These are phyloP conservation scores for Ariopsis seemanni DNA, from an alignment of 2,113 vertebrate genomes.

Conservation along the genomic window DNA sequence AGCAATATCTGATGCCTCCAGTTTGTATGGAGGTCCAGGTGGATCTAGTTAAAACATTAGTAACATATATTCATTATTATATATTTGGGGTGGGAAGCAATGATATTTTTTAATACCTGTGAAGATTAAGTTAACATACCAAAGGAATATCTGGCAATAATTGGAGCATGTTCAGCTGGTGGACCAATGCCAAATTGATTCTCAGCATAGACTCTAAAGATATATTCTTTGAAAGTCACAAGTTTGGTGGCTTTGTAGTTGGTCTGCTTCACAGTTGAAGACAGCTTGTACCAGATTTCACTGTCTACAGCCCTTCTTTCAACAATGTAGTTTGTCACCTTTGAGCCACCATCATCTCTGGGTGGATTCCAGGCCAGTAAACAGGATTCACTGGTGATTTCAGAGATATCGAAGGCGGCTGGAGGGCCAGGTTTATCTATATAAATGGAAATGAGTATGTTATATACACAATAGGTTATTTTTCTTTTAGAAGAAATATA, in stretches of 20 bases:
- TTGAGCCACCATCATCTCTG: slow-evolving; percentile 93
- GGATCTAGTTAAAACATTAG: slow-evolving; percentile 75
- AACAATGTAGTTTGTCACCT: slow-evolving; percentile 92
- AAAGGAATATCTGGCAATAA: slow-evolving; percentile 90
- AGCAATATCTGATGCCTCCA: slow-evolving; percentile 85
- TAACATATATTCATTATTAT: slow-evolving; percentile 1
- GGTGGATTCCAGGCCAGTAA: slow-evolving; percentile 97
- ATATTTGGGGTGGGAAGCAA: background rate
- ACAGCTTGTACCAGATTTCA: slow-evolving; percentile 93
- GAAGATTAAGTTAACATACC: slow-evolving; percentile 75
- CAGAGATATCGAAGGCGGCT: slow-evolving; percentile 94
- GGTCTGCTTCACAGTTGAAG: slow-evolving; percentile 93
- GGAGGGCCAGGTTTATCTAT: slow-evolving; percentile 96
- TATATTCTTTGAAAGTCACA: slow-evolving; percentile 88
- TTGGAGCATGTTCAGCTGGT: slow-evolving; percentile 80
- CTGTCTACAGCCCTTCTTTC: slow-evolving; percentile 86
- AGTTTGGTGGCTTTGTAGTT: slow-evolving; percentile 87
- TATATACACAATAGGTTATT: background rate
- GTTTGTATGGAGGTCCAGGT: slow-evolving; percentile 89
- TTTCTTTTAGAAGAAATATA: background rate
- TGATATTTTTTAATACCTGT: background rate
- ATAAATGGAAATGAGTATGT: slow-evolving; percentile 14
- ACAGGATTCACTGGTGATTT: slow-evolving; percentile 92
- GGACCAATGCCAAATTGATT: slow-evolving; percentile 95
- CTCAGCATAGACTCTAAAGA: slow-evolving; percentile 95